Evolutionary conservation across 2,888 invertebrate genomes (phyloP).

Genomic region (Maniola hyperantus): DNA sequence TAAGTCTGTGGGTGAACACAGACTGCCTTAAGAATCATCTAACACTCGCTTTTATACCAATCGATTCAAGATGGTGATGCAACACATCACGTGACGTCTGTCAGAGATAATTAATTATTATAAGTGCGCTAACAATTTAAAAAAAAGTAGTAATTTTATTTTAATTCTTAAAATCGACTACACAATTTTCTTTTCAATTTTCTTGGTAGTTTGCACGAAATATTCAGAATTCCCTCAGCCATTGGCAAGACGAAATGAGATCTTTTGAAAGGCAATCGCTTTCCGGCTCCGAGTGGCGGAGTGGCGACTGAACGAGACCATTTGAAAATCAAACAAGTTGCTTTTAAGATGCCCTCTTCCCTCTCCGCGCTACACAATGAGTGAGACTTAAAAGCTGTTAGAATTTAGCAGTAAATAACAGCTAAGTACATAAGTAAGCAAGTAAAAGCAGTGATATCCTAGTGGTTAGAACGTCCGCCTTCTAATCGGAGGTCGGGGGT

Average conservation of each 20-base stretch:
- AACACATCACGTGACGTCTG: no score
- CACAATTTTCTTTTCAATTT: not conserved
- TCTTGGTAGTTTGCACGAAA: not conserved
- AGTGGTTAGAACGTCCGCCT: no score
- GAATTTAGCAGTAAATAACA: not conserved
- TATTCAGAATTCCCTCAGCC: not conserved
- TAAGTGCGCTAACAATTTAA: no score
- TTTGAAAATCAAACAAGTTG: conserved; percentile 17
- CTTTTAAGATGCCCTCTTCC: not conserved
- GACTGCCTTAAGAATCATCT: no score
- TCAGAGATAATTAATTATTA: no score
- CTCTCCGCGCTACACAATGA: not conserved
- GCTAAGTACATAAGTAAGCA: not conserved
- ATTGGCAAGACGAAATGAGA: conserved; percentile 6
- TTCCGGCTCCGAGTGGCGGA: not conserved
- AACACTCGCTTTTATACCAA: no score
- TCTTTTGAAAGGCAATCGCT: conserved; percentile 16
- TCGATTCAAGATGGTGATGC: no score
- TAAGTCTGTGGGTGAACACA: no score
- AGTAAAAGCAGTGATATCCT: no score
- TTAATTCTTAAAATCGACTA: no score
- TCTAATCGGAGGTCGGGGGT: no score
- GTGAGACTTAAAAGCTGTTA: not conserved
- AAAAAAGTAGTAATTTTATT: no score
- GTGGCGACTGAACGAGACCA: not conserved